Evolutionary conservation across 2,797 vertebrate genomes (phyloP), one percentile per base, ranked within the genome.

Genomic region (Acestrorhynchus altus): DNA sequence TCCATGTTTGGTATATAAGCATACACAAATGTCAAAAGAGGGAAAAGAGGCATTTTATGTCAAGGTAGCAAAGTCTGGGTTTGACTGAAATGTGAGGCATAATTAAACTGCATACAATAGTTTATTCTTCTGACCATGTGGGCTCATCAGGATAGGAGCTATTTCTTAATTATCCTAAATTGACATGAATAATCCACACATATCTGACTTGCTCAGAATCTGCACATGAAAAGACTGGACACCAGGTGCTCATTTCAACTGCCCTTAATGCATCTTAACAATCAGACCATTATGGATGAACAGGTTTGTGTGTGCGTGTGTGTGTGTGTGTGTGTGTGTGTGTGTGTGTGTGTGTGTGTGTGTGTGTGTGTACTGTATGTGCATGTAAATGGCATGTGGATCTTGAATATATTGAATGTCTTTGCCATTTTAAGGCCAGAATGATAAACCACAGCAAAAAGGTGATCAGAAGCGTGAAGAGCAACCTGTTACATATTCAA

Each of bases 131-230:
- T 46, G 9, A 46, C 11, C 1, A 12, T 46, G 11, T 12, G 15
- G 47, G 0, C 15, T 49, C n/a, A 18, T 18, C 2, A 12, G 12
- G 12, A 1, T 1, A 13, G 12, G 44, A 12, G 44, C 7, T 35
- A 35, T 35, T 35, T 35, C 31, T 35, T 35, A 35, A 35, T 35
- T 6, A 35, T 35, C 31, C 2, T n/a, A 49, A 60, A 77, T 60
- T 52, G 20, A 12, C 56, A 69, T 77, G 67, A 71, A 77, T 71
- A 54, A 64, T 71, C 52, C 22, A 20, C 67, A 12, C 28, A 35
- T 18, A 35, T 61, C 59, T 18, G 6, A 35, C 31, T 35, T 35
- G 39, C 1, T 8, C 35, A 7, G 28, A 35, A 39, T 8, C 28
- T 59, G 26, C 24, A 59, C 56, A 59, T 61, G 13, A 61, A 61